These are phyloP conservation scores for Micromys minutus DNA, from an alignment of 2,113 vertebrate species.

Conservation along the genomic window DNA sequence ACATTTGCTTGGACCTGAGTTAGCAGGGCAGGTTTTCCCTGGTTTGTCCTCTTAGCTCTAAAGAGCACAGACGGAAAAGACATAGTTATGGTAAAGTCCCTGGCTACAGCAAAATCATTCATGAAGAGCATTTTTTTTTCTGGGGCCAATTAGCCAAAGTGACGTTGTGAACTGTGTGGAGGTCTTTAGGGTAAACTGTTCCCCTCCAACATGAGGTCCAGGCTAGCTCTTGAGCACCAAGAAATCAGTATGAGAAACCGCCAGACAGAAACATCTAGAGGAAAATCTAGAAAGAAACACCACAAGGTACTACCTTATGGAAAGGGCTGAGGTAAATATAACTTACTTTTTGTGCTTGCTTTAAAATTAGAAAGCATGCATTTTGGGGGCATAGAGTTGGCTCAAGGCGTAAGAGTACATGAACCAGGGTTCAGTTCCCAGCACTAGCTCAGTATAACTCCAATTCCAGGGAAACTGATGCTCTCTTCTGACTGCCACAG, in stretches of 20 bases:
- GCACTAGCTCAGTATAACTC: not conserved
- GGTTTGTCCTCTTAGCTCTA: not conserved
- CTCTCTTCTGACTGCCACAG: not conserved
- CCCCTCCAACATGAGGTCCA: not conserved
- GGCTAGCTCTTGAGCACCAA: not conserved
- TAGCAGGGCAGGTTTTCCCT: not conserved
- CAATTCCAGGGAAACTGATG: not conserved
- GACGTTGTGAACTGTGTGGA: not conserved
- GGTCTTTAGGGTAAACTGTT: not conserved
- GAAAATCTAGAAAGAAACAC: not conserved
- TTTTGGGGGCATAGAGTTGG: not conserved
- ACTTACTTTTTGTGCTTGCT: not conserved
- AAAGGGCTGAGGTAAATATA: not conserved
- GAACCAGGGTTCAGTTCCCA: not conserved
- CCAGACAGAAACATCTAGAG: not conserved
- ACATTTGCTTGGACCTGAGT: not conserved
- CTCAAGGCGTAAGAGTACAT: not conserved
- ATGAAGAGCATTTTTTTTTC: not conserved
- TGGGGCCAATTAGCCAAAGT: not conserved
- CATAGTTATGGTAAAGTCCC: not conserved
- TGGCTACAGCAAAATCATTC: not conserved
- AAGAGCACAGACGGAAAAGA: not conserved
- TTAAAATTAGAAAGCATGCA: conserved; percentile 5
- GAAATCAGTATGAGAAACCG: not conserved
- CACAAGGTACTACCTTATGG: not conserved